These are phyloP conservation scores for Calliopsis andreniformis DNA, from an alignment of 1,140 invertebrate genomes.

Conservation along the genomic window DNA sequence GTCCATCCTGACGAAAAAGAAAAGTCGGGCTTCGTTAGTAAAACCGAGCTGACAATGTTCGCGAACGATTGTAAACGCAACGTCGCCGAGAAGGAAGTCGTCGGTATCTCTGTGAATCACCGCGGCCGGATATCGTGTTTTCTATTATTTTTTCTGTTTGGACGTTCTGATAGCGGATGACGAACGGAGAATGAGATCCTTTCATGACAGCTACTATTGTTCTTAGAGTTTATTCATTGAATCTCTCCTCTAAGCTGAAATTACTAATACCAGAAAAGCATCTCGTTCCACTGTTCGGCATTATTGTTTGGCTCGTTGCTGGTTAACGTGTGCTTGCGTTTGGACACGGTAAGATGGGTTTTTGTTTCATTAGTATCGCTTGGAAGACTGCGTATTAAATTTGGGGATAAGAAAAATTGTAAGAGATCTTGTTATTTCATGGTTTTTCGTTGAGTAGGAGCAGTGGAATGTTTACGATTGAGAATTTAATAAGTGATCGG, in stretches of 20 bases:
- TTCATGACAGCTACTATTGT: background rate
- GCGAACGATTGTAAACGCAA: background rate
- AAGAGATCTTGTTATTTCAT: conserved; percentile 20
- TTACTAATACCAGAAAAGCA: background rate
- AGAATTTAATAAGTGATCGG: background rate
- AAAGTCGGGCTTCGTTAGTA: conserved; percentile 37
- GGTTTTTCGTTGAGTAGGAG: background rate
- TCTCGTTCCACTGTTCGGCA: background rate
- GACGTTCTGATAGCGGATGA: background rate
- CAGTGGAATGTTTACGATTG: conserved; percentile 1
- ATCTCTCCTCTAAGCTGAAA: too few species aligned
- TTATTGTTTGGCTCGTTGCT: conserved; percentile 18
- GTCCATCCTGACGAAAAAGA: conserved; percentile 77
- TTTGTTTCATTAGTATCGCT: conserved; percentile 25
- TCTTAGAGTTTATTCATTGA: too few species aligned
- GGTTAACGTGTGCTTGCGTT: conserved; percentile 28
- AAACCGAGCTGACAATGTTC: background rate
- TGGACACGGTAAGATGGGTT: conserved; percentile 20
- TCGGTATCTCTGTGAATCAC: background rate
- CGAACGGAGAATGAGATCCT: background rate
- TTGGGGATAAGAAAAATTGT: conserved; percentile 7
- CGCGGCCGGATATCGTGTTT: conserved; percentile 17
- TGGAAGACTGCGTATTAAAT: conserved; percentile 25
- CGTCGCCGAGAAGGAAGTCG: background rate
- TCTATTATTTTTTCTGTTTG: too few species aligned